Base-by-base conservation (phyloP, 2,888 invertebrate species). In the Caenorhabditis japonica region DNA sequence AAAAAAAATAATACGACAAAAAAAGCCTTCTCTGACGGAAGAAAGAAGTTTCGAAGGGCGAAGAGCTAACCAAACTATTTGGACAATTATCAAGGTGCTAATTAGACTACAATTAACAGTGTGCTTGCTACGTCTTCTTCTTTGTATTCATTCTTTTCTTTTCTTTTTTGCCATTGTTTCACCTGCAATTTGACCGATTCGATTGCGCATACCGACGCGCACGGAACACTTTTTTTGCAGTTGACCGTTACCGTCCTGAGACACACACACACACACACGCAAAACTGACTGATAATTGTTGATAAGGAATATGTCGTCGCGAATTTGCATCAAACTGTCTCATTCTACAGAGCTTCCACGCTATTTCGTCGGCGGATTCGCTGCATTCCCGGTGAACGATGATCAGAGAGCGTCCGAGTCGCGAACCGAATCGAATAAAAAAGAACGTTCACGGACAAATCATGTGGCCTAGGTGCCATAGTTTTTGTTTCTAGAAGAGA, bases 261-360 rank as follows among this genome's bases (percentile, higher is more conserved):
- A n/a, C n/a, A n/a, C n/a, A n/a, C n/a, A n/a, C n/a, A n/a, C n/a
- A n/a, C n/a, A 25, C 34, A 23, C 23, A 27, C 23, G 4, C 19
- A 38, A 25, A 36, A 36, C 25, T 36, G 23, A 38, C 51, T 49
- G 59, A 52, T 52, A 44, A 33, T 15, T 21, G 23, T 8, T 41
- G 49, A 55, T 39, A 55, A 64, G 47, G 49, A 55, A 17, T 55
- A 56, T 64, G 64, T 64, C 64, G 49, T 23, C 47, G 33, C 25
- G 64, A 55, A 64, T 64, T 64, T 64, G 56, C 47, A 64, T 64
- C 64, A 64, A 64, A 38, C n/a, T 64, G 41, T 64, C 55, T 36
- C 47, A 23, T 41, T 56, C 64, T 64, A 55, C 41, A 34, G 1
- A 5, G 33, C 46, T 15, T 4, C 4, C 12, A 15, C 8, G 39